Base-by-base conservation (phyloP, 1,140 invertebrate genomes). In the Euschistus heros region DNA sequence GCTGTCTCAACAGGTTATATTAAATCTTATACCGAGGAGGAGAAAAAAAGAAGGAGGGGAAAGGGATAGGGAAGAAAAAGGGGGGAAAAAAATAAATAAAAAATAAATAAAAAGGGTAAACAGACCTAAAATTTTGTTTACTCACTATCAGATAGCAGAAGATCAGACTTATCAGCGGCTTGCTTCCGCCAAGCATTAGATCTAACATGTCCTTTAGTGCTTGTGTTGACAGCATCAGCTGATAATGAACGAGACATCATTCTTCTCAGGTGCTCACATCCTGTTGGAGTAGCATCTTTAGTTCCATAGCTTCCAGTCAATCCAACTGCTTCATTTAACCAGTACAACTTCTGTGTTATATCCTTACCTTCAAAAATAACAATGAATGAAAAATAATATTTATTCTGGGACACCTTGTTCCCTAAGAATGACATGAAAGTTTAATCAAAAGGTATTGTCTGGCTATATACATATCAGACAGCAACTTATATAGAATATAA, bases 311-410 rank as follows among this genome's bases (percentile, higher is more conserved):
- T 80, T 63, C 79, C 79, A 24, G 74, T 73, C 6, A 79, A 75
- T 27, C 75, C 78, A 57, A 84, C 75, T 67, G 84, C 82, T 72
- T 91, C 88, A 73, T 88, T 89, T 62, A 89, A 79, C 46, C 86
- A 87, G 73, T 91, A 91, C 68, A 91, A 76, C 75, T 92, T 91
- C 70, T 87, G 84, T 2, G 88, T 91, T 71, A 92, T 89, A 73
- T 92, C 89, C 76, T 91, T 90, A 46, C 85, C 84, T 86, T n/a
- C n/a, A 70, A 26, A 65, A 61, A 65, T 10, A 13, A 37, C 33
- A 37, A n/a, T n/a, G n/a, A n/a, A n/a, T n/a, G n/a, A n/a, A n/a
- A n/a, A n/a, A n/a, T n/a, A n/a, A n/a, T n/a, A n/a, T n/a, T n/a
- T n/a, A n/a, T n/a, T n/a, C n/a, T n/a, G n/a, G n/a, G n/a, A n/a